Base-by-base conservation (phyloP, 2,113 vertebrate genomes). In the Oncorhynchus keta region DNA sequence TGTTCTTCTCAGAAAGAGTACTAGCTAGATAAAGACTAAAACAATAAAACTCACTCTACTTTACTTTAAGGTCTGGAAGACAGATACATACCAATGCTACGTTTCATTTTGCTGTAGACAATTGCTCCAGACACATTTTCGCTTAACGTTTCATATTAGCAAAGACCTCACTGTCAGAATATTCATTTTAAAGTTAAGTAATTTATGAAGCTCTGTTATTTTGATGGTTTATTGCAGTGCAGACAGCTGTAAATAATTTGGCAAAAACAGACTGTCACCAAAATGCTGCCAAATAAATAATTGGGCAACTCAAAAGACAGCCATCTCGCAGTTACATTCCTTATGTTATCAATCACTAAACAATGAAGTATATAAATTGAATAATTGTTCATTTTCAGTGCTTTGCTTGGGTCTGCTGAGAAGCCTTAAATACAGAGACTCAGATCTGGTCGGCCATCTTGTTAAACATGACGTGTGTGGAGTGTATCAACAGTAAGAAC, bases 201-300 rank as follows among this genome's bases (percentile, higher is more conserved):
- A 77, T 74, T 79, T 73, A 79, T 84, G 61, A 78, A 73, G n/a
- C 79, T 39, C 72, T 28, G 73, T 49, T 26, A 55, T 55, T 72
- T 73, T 18, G 16, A 18, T 55, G 67, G 69, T 55, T 61, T 79
- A 68, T 68, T 81, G 12, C 30, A 51, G 30, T 70, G 13, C 57
- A n/a, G 20, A 57, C 45, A 45, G 70, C 81, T 74, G 77, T 86
- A 80, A 89, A 84, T 83, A 72, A 78, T 80, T 64, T 75, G 55
- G 72, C 77, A 30, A 74, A 85, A 83, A 83, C 78, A 79, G 76
- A 1, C 68, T 85, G 75, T 81, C 72, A 86, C 78, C 73, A 78
- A 81, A 77, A 74, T 71, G 24, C 71, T 80, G 76, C 30, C 72
- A 74, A 74, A 45, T 4, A 51, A 79, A 87, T 70, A 79, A 85